Evolutionary conservation across 2,888 invertebrate genomes (phyloP).

Genomic region (Diaphora mendica): DNA sequence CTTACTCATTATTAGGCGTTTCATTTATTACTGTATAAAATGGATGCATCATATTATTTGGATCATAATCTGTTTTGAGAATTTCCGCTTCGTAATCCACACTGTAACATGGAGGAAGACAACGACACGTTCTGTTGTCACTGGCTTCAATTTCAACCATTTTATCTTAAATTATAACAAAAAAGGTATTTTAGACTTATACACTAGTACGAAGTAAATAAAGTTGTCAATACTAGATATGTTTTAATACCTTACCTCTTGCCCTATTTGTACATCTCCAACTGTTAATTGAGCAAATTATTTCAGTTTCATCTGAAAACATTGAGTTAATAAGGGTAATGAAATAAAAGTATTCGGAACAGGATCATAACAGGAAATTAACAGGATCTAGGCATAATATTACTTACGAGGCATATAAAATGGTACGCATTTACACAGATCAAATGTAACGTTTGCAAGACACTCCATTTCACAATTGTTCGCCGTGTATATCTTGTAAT

Average conservation of each 20-base stretch:
- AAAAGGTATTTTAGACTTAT: slow-evolving; percentile 8
- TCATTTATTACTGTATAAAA: not conserved
- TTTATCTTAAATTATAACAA: slow-evolving; percentile 30
- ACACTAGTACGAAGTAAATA: not conserved
- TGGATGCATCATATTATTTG: slow-evolving; percentile 11
- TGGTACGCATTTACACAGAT: slow-evolving; percentile 57
- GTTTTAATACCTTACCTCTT: slow-evolving; percentile 23
- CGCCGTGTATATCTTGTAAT: slow-evolving; percentile 62
- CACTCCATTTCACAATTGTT: slow-evolving; percentile 67
- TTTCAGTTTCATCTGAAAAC: slow-evolving; percentile 21
- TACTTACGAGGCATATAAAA: slow-evolving; percentile 68
- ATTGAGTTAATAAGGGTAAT: too few species aligned
- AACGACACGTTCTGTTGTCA: slow-evolving; percentile 39
- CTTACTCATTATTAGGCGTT: slow-evolving; percentile 12
- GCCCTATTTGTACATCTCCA: not conserved
- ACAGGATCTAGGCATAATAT: too few species aligned
- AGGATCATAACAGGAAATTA: not conserved
- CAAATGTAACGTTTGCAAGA: slow-evolving; percentile 56
- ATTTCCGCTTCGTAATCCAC: slow-evolving; percentile 89
- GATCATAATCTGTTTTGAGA: slow-evolving; percentile 86
- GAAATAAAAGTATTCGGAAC: not conserved
- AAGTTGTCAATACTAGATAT: not conserved
- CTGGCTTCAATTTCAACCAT: slow-evolving; percentile 30
- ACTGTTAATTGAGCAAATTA: slow-evolving; percentile 25
- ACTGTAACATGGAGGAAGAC: slow-evolving; percentile 80